Percentiles rank a stretch among this genome's conserved stretches.
Evolutionary conservation across 2,888 invertebrate genomes (phyloP).

Genomic region (Buathra laborator): DNA sequence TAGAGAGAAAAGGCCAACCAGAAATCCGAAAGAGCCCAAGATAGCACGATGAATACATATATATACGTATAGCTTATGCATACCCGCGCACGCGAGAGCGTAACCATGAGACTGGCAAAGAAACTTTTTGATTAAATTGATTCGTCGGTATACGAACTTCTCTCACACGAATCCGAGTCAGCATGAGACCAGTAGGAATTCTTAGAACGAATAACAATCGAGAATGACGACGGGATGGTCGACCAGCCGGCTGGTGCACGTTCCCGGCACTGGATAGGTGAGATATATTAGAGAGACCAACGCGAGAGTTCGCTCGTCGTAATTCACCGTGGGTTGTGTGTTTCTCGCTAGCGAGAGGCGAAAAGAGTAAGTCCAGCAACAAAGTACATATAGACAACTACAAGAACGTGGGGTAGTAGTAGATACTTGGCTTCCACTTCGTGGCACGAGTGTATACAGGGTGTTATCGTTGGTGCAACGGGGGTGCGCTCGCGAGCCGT

Average conservation of each 20-base stretch:
- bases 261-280: background rate
- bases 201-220: conserved; percentile 31
- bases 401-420: conserved; percentile 16
- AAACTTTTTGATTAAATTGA: conserved; percentile 62
- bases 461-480: conserved; percentile 62
- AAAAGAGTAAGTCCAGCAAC: conserved; percentile 28
- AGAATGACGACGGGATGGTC: conserved; percentile 19
- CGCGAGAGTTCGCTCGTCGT: conserved; percentile 23
- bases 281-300: conserved; percentile 28
- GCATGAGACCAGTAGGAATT: background rate
- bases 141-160: conserved; percentile 7
- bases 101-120: conserved; percentile 39
- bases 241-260: conserved; percentile 12
- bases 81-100: conserved; percentile 15
- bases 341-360: conserved; percentile 5
- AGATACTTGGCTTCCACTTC: conserved; percentile 3
- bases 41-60: conserved; percentile 7
- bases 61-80: conserved; percentile 37
- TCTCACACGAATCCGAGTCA: background rate
- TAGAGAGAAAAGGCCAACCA: conserved; percentile 19
- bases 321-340: conserved; percentile 32
- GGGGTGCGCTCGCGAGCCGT: conserved; percentile 15
- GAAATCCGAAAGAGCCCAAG: background rate
- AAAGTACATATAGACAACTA: conserved; percentile 10
- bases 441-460: background rate